phyloP scores from a whole-genome alignment of 2,113 vertebrate genomes.

The Probosciger aterrimus region DNA sequence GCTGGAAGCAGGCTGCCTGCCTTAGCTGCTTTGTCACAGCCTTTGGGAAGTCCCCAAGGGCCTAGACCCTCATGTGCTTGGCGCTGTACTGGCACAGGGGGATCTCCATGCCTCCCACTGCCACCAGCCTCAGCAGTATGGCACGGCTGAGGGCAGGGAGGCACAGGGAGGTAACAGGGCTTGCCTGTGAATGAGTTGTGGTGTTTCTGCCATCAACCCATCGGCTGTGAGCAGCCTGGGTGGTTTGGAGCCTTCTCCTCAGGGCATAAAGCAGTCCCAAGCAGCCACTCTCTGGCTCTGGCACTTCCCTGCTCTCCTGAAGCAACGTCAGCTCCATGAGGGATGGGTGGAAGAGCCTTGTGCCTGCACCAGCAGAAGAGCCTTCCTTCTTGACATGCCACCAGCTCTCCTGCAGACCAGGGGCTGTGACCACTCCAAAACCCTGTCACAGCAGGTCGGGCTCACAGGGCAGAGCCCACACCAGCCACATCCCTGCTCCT shows the following conservation, averaged over 20 bases:
- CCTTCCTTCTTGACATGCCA: background rate
- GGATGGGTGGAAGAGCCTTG: background rate
- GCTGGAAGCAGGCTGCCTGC: background rate
- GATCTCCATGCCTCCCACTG: background rate
- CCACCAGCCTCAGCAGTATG: background rate
- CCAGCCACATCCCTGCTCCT: background rate
- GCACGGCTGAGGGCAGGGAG: background rate
- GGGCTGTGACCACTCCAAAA: background rate
- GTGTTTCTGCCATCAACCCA: background rate
- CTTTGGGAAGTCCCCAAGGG: background rate
- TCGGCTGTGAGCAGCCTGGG: background rate
- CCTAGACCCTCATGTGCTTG: too few relatives aligned
- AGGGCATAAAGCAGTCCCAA: background rate
- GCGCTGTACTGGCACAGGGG: fast-evolving
- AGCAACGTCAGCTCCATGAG: background rate
- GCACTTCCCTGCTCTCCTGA: fast-evolving
- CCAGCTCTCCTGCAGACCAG: background rate
- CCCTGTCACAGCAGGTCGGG: fast-evolving
- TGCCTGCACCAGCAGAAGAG: fast-evolving
- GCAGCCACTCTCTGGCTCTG: background rate
- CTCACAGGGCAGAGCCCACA: background rate
- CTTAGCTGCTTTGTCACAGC: background rate
- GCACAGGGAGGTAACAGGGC: background rate
- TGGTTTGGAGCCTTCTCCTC: background rate
- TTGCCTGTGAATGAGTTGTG: background rate